Percentiles rank a stretch among this genome's conserved stretches.
phyloP scores from a whole-genome alignment of 2,797 vertebrate genomes.

The Cygnus olor region DNA sequence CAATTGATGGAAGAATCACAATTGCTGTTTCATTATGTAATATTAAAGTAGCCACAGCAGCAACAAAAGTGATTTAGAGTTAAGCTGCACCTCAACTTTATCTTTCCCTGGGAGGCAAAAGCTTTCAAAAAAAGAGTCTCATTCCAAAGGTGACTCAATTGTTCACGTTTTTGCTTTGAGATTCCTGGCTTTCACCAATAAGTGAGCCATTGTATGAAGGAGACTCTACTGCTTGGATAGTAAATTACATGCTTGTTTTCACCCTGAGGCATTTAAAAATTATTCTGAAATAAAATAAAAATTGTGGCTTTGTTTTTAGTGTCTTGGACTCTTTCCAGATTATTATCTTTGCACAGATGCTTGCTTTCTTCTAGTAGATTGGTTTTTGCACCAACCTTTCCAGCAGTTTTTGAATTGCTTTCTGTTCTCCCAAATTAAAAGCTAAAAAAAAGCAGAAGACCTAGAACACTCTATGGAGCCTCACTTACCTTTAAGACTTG shows the following conservation, averaged over 20 bases:
- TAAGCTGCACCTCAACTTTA: not conserved
- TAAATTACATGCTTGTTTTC: not conserved
- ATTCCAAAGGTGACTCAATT: not conserved
- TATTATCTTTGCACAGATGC: not conserved
- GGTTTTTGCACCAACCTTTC: not conserved
- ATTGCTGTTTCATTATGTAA: slow-evolving; percentile 5
- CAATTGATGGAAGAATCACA: not conserved
- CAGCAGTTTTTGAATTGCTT: not conserved
- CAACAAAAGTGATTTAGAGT: not conserved
- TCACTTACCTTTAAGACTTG: not conserved
- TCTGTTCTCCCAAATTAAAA: not conserved
- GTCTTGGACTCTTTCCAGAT: not conserved
- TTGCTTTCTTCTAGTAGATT: not conserved
- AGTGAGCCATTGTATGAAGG: not conserved
- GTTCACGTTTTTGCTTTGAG: not conserved
- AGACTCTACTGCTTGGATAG: not conserved
- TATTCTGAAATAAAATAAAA: not conserved
- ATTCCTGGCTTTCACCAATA: not conserved
- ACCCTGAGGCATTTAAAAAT: not conserved
- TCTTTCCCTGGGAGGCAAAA: not conserved
- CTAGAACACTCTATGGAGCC: not conserved
- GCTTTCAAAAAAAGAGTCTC: not conserved
- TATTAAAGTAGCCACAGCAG: not conserved
- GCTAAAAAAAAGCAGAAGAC: not conserved
- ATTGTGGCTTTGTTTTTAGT: not conserved